Evolutionary conservation across 2,888 invertebrate species (phyloP), one percentile per base, ranked within the genome.

Genomic region (Cephus rjabovi): DNA sequence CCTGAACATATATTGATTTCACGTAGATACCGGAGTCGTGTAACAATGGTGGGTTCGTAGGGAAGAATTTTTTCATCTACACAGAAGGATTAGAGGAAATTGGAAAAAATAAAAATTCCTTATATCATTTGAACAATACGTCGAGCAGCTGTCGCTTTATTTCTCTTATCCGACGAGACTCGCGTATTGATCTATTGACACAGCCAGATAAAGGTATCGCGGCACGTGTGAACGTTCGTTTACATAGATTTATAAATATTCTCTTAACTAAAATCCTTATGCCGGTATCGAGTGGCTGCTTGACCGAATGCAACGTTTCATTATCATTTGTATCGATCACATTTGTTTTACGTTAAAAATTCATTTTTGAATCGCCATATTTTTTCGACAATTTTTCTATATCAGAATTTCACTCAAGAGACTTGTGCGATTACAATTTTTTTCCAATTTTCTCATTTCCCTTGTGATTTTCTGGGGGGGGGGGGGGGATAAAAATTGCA

Each of bases 141-240:
- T 77, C 77, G 78, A 78, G 68, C 78, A 80, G 79, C 80, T 78
- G 82, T 78, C 77, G 75, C 76, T 69, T 74, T 37, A 75, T 70
- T 71, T 71, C 34, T 56, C 75, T 73, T 70, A 75, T 78, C 37
- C 73, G 74, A 68, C 73, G 77, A 74, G 81, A 80, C 79, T 74
- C 79, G 69, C 70, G 77, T 78, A 83, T 83, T 80, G 80, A 81
- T 81, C 81, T 81, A 81, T 83, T 81, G 81, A 81, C 80, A 79
- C 76, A 75, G 35, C 74, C 71, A 75, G 80, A 81, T 81, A 83
- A 78, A 74, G 70, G 56, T 23, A 23, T 56, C 56, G 56, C 34
- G 56, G 56, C 56, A 77, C 69, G 73, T 74, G 73, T 56, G 69
- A 68, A 75, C 76, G 74, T 76, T 70, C 70, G 69, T 15, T 9